phyloP scores from a whole-genome alignment of 2,888 invertebrate species.

The Beris chalybata region DNA sequence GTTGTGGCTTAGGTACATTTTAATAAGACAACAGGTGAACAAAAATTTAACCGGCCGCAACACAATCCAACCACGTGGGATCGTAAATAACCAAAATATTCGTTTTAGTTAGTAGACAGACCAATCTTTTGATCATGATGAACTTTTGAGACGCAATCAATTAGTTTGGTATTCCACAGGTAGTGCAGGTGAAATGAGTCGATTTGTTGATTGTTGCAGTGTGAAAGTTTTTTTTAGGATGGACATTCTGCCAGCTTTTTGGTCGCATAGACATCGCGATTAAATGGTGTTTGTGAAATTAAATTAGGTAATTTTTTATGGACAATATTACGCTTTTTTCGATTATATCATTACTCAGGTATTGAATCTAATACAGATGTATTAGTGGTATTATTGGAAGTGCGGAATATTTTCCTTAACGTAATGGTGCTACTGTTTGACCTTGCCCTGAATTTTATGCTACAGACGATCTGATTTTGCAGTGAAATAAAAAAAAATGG shows the following conservation, averaged over 20 bases:
- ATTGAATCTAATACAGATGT: not conserved
- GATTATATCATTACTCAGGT: conserved; percentile 2
- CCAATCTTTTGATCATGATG: too few relatives aligned
- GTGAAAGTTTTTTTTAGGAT: conserved; percentile 13
- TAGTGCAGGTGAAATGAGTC: conserved; percentile 7
- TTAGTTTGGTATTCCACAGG: conserved; percentile 9
- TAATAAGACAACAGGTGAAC: too few relatives aligned
- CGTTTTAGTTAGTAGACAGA: too few relatives aligned
- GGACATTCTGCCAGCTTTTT: not conserved
- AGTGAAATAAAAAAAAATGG: too few relatives aligned
- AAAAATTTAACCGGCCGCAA: too few relatives aligned
- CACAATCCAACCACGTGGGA: too few relatives aligned
- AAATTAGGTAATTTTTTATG: conserved; percentile 17
- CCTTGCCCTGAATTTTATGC: conserved; percentile 18
- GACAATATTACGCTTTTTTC: conserved; percentile 14
- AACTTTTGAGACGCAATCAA: too few relatives aligned
- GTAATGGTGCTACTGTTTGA: conserved; percentile 10
- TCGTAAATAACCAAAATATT: too few relatives aligned
- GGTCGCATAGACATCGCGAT: not conserved
- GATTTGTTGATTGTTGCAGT: conserved; percentile 1
- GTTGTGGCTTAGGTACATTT: too few relatives aligned
- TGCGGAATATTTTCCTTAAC: not conserved
- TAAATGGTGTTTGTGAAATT: conserved; percentile 21
- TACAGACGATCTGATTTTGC: too few relatives aligned
- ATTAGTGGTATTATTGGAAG: too few relatives aligned